Percentiles rank a stretch among this genome's conserved stretches.
phyloP scores from a whole-genome alignment of 2,797 vertebrate species.

The Caiman crocodilus region DNA sequence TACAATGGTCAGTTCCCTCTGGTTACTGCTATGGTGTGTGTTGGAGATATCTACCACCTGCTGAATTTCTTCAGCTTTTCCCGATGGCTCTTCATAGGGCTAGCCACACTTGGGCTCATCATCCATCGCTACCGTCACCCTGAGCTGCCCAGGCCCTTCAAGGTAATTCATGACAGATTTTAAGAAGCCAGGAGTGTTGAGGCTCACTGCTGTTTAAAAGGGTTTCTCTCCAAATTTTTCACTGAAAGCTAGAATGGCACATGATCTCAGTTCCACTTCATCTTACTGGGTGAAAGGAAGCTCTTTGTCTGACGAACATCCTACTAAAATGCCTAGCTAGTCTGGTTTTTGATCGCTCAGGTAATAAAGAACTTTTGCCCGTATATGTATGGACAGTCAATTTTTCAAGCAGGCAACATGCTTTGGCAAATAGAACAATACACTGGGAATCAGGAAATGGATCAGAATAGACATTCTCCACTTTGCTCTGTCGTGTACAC shows the following conservation, averaged over 20 bases:
- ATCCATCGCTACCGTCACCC: slow-evolving; percentile 75
- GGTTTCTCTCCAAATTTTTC: not conserved
- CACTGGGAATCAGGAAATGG: not conserved
- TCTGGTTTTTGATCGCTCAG: not conserved
- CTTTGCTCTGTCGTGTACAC: rapidly evolving
- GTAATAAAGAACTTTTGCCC: rapidly evolving
- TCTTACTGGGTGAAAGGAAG: no score
- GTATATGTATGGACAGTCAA: not conserved
- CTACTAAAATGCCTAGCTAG: not conserved
- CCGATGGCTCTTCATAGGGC: slow-evolving; percentile 82
- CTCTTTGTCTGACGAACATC: not conserved
- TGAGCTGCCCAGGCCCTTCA: slow-evolving; percentile 73
- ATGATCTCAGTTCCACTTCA: not conserved
- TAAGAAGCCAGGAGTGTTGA: not conserved
- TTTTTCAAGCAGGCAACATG: not conserved
- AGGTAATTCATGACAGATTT: slow-evolving; percentile 12
- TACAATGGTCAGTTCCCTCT: slow-evolving; percentile 72
- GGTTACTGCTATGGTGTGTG: slow-evolving; percentile 79
- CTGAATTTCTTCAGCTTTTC: slow-evolving; percentile 83
- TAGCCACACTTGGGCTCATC: slow-evolving; percentile 78
- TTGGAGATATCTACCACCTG: slow-evolving; percentile 80
- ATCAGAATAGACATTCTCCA: not conserved
- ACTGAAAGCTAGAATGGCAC: not conserved
- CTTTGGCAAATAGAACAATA: not conserved
- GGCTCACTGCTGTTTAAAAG: not conserved